Percentiles rank a stretch among this genome's conserved stretches.
Evolutionary conservation across 1,140 invertebrate species (phyloP).

Genomic region (Bradynema listronoti): DNA sequence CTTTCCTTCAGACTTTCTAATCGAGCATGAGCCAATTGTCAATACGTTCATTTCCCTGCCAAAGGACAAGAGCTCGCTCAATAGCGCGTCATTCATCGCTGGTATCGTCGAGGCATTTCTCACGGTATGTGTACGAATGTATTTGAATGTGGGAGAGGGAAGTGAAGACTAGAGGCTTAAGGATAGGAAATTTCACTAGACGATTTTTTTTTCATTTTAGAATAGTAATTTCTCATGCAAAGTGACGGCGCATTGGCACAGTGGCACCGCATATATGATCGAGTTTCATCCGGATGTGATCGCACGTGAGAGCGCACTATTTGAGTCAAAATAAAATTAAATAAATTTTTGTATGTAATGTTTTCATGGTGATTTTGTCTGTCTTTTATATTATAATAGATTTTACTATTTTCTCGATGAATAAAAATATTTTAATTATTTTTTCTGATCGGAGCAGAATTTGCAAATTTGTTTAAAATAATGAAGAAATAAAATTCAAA

Average conservation of each 20-base stretch:
- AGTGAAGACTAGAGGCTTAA: conserved; percentile 73
- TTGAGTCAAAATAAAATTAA: conserved; percentile 68
- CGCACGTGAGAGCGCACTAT: conserved; percentile 79
- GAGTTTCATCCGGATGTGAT: conserved; percentile 94
- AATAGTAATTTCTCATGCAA: conserved; percentile 57
- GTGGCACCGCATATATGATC: conserved; percentile 97
- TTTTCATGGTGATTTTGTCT: too few relatives aligned
- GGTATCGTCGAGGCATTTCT: conserved; percentile 94
- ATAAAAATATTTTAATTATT: too few relatives aligned
- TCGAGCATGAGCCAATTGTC: conserved; percentile 92
- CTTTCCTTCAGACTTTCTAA: conserved; percentile 72
- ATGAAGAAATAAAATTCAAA: too few relatives aligned
- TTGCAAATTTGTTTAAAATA: too few relatives aligned
- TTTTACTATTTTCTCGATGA: too few relatives aligned
- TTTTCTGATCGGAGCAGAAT: too few relatives aligned
- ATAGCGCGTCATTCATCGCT: conserved; percentile 95
- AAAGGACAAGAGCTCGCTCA: conserved; percentile 90
- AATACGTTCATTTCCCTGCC: conserved; percentile 96
- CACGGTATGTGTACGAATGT: conserved; percentile 65
- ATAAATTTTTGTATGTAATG: too few relatives aligned
- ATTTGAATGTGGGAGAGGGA: conserved; percentile 67
- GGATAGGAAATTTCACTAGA: background rate
- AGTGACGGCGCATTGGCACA: conserved; percentile 79
- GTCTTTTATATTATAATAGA: too few relatives aligned
- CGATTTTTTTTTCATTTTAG: conserved; percentile 27